Evolutionary conservation across 2,113 vertebrate species (phyloP), one percentile per base, ranked within the genome.

Genomic region (Phyllopteryx taeniolatus): DNA sequence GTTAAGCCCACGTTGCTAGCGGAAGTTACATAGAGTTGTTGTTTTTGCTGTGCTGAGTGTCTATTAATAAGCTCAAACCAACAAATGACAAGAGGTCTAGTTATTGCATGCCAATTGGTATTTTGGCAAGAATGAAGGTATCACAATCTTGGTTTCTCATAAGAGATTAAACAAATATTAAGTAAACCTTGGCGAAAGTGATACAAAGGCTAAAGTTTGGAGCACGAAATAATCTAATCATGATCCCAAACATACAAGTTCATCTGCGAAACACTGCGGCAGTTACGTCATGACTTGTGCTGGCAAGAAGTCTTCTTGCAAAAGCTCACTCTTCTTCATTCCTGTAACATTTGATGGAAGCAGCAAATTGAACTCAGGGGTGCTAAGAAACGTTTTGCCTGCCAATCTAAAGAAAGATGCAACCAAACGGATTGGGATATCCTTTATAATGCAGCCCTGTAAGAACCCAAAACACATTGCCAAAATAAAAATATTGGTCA

Each of bases 241-340:
- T 53, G 51, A 53, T 20, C 17, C 51, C 2, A 2, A 53, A 53
- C 17, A 20, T 20, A 20, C 51, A 53, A 53, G 51, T 0, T 53
- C 22, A 76, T 72, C 76, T 72, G 53, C 56, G 51, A 71, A 57
- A 57, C 54, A 57, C 54, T 27, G 22, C n/a, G 12, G n/a, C 54
- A 13, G 3, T 22, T 3, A 57, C 4, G 22, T 27, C 22, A 63
- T 49, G 57, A 47, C 39, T 31, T 67, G 31, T 20, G 9, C 12
- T 54, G 20, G 51, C 6, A 54, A 54, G 19, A 13, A 15, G 15
- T 19, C 3, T n/a, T 14, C 22, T 66, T 65, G 53, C 47, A 3
- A 68, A 14, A 0, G n/a, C 47, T 43, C 47, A 68, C 2, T 69
- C 11, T 27, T 57, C 54, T 57, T 57, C n/a, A 57, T 22, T 4